Conservation (phyloP, 2,888 invertebrate genomes). For the Hymenopus coronatus region DNA sequence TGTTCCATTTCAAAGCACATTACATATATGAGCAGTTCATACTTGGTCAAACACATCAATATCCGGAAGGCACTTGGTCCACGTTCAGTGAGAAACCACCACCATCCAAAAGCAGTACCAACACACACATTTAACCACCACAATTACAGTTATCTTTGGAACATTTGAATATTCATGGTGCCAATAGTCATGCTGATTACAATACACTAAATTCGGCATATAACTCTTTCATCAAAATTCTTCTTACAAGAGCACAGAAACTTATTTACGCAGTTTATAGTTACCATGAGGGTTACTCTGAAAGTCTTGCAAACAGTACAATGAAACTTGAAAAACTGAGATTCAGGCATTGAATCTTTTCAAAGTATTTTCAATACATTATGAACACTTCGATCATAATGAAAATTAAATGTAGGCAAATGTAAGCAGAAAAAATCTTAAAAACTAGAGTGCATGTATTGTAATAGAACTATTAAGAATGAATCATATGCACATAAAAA, state of each 20-base stretch:
- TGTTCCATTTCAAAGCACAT: background rate
- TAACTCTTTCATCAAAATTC: background rate
- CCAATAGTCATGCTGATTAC: background rate
- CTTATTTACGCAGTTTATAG: background rate
- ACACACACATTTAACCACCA: background rate
- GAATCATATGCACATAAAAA: too few species aligned
- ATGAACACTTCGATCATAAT: too few species aligned
- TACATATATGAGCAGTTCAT: background rate
- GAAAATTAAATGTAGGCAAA: too few species aligned
- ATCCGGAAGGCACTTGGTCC: conserved; percentile 12
- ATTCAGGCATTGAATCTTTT: too few species aligned
- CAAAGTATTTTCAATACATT: too few species aligned
- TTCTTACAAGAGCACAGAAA: background rate
- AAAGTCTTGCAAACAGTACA: too few species aligned
- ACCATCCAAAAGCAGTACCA: background rate
- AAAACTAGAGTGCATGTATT: too few species aligned
- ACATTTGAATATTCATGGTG: background rate
- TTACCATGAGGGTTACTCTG: background rate
- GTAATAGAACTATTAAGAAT: too few species aligned
- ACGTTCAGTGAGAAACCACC: background rate
- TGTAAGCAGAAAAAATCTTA: too few species aligned
- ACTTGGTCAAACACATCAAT: background rate
- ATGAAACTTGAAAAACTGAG: too few species aligned
- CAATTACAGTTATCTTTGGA: background rate
- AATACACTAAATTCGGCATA: background rate